Conservation (phyloP, 2,797 vertebrate genomes). For the Notolepis coatsorum region DNA sequence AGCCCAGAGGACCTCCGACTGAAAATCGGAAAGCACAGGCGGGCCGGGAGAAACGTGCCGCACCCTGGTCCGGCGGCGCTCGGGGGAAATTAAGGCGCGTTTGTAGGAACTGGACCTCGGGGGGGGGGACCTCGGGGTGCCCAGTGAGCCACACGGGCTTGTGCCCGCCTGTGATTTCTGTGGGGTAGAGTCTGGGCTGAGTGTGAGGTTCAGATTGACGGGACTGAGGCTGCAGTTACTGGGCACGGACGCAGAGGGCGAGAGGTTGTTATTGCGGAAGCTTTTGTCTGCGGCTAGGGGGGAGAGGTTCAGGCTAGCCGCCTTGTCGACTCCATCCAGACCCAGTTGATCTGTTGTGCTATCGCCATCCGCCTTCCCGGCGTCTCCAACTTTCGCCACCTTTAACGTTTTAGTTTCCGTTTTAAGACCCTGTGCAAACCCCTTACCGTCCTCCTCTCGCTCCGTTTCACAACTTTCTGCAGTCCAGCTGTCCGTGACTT, state of each 20-base stretch:
- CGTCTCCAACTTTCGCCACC: constrained; percentile 51
- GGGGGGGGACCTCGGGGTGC: constrained; percentile 69
- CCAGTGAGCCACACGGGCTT: constrained; percentile 63
- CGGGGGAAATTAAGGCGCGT: constrained; percentile 73
- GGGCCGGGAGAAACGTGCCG: constrained; percentile 51
- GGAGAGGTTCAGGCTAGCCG: constrained; percentile 66
- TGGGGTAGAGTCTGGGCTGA: constrained; percentile 76
- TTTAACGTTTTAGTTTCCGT: constrained; percentile 56
- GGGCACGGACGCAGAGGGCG: constrained; percentile 72
- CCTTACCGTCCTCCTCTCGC: constrained; percentile 38
- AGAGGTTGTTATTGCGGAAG: constrained; percentile 68
- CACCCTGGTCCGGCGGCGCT: constrained; percentile 54
- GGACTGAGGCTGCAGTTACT: constrained; percentile 75
- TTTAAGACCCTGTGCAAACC: constrained; percentile 44
- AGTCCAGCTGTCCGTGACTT: constrained; percentile 31
- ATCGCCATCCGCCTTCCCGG: constrained; percentile 55
- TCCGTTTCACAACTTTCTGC: constrained; percentile 40
- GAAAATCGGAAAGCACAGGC: constrained; percentile 81
- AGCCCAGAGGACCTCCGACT: constrained; percentile 84
- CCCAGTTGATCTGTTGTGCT: constrained; percentile 68
- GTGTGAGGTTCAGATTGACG: constrained; percentile 71
- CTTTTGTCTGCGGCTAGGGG: constrained; percentile 60
- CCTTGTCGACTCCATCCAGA: constrained; percentile 65
- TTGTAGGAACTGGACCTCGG: constrained; percentile 68
- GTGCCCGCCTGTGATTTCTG: constrained; percentile 71